These are phyloP conservation scores for Manduca sexta DNA, from an alignment of 1,140 invertebrate genomes.

Conservation along the genomic window DNA sequence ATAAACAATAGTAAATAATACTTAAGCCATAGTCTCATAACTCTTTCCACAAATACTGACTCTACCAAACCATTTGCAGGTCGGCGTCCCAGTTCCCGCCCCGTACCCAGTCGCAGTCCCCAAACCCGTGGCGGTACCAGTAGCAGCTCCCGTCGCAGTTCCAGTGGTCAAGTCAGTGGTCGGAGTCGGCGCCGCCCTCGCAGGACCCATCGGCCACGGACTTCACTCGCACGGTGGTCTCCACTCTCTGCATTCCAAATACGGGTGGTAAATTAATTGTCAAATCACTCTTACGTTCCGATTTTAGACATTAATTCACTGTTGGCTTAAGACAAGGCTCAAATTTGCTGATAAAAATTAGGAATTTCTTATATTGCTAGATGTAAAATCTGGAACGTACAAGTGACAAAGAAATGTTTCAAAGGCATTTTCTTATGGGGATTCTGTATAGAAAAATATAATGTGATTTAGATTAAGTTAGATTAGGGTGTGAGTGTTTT, in stretches of 20 bases:
- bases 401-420: constrained; percentile 13
- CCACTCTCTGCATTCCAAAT: constrained; percentile 16
- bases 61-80: constrained; percentile 29
- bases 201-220: constrained; percentile 11
- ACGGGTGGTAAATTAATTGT: constrained; percentile 23
- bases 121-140: constrained; percentile 58
- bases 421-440: constrained; percentile 38
- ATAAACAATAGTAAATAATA: too few relatives aligned
- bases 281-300: constrained; percentile 7
- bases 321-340: too few relatives aligned
- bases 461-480: constrained; percentile 51
- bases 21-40: too few relatives aligned
- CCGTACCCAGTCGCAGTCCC: constrained; percentile 63
- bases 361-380: too few relatives aligned
- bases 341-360: too few relatives aligned
- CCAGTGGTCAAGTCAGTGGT: constrained; percentile 36
- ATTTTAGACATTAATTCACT: too few relatives aligned
- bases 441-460: constrained; percentile 25
- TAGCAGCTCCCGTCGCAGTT: constrained; percentile 50
- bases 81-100: constrained; percentile 61
- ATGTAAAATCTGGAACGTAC: too few relatives aligned
- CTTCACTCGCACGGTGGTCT: constrained; percentile 9
- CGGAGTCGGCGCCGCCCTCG: constrained; percentile 5
- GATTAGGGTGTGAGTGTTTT: constrained; percentile 13
- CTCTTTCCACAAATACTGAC: too few relatives aligned